Base-by-base conservation (phyloP, 2,113 vertebrate species). In the Monarcha castaneiventris region DNA sequence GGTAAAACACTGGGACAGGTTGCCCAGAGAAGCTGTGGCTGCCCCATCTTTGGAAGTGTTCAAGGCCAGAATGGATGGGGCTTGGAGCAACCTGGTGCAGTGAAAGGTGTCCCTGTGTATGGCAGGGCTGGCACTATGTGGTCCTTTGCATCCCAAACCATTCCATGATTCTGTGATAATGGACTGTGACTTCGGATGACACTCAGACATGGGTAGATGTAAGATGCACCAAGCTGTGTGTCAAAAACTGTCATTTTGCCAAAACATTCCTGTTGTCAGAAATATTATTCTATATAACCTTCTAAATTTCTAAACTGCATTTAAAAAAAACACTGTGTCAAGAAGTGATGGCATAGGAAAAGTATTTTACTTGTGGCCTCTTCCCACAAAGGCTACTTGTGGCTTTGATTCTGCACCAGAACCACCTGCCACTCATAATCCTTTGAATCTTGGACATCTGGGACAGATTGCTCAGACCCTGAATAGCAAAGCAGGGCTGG, bases 321-420 rank as follows among this genome's bases (percentile, higher is more conserved):
- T 59, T 15, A 0, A 20, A 51, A 18, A 27, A n/a, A 54, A 5
- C 20, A 66, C 22, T 0, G 0, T 63, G 35, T 49, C 63, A 69
- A 48, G 25, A 68, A 33, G 17, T 49, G 18, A 55, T 37, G 25
- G 14, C 23, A 15, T 26, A 39, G 51, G 46, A 64, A 23, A 44
- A 64, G 5, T 33, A 16, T 37, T 74, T 55, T 20, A 35, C 7
- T 44, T 17, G 32, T 33, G 46, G 7, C 52, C 16, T 63, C 74
- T 71, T 56, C 26, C 84, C 39, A 22, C 15, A 33, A 63, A 84
- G 22, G 33, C 22, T 84, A 22, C 33, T 27, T 39, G 52, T 75
- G 43, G 16, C 41, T 72, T 55, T 41, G 23, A 16, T 64, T 41
- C 46, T 46, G 11, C 29, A 35, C 64, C 52, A 27, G 69, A 35